Conservation (phyloP, 2,888 invertebrate species). For the Eupithecia dodoneata region DNA sequence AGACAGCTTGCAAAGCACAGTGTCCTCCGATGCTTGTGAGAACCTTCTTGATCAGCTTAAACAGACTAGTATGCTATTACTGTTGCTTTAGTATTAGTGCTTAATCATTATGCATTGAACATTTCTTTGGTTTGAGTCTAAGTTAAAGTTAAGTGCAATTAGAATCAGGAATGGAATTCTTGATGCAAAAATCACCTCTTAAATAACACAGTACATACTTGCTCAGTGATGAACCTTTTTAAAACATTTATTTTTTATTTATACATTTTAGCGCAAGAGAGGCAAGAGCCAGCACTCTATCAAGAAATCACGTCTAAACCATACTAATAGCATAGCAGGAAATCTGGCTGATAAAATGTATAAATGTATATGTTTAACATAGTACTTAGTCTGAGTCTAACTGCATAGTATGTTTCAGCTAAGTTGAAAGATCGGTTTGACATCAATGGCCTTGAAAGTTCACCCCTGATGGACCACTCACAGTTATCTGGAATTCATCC, state of each 20-base stretch:
- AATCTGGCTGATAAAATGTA: constrained; percentile 10
- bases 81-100: constrained; percentile 28
- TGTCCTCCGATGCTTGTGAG: constrained; percentile 76
- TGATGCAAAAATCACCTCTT: neutral
- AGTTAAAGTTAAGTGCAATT: neutral
- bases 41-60: constrained; percentile 82
- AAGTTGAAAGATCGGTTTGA: constrained; percentile 64
- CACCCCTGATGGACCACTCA: constrained; percentile 68
- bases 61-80: constrained; percentile 72
- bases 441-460: constrained; percentile 55
- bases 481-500: constrained; percentile 89
- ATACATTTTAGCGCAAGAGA: neutral
- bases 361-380: constrained; percentile 4
- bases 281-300: neutral
- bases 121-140: neutral
- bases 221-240: neutral
- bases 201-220: neutral
- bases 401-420: constrained; percentile 54
- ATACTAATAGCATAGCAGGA: neutral
- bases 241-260: neutral
- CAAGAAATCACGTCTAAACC: no score
- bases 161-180: neutral
- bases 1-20: constrained; percentile 63
- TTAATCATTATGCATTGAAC: neutral
- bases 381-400: neutral